A percentile compares a stretch with the other conserved stretches of the same genome.
These are phyloP conservation scores for Paramisgurnus dabryanus DNA, from an alignment of 2,113 vertebrate species.

Conservation along the genomic window DNA sequence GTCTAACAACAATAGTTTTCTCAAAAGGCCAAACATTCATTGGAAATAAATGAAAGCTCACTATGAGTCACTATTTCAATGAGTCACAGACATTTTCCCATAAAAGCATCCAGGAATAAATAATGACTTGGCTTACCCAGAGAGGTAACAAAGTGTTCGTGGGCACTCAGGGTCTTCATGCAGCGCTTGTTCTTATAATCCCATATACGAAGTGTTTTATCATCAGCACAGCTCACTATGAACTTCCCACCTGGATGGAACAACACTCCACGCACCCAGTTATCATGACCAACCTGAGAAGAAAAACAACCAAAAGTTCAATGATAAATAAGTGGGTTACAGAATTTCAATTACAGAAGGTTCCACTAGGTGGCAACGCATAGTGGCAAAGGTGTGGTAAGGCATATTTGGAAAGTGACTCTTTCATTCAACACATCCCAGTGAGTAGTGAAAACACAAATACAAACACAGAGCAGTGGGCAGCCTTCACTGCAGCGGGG, in stretches of 20 bases:
- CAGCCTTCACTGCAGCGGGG: too few species aligned
- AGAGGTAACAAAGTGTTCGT: slow-evolving; percentile 99
- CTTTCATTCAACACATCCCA: too few species aligned
- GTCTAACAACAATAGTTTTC: too few species aligned
- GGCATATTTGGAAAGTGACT: too few species aligned
- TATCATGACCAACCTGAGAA: slow-evolving; percentile 94
- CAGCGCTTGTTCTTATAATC: slow-evolving; percentile 99
- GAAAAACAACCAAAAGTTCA: neutral
- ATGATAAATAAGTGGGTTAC: neutral
- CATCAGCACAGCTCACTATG: slow-evolving; percentile 98
- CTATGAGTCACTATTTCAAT: neutral
- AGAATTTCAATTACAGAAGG: neutral
- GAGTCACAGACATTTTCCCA: neutral
- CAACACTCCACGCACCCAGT: slow-evolving; percentile 97
- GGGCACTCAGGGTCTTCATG: slow-evolving; percentile 98
- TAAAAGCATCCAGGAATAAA: neutral
- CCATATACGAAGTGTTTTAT: slow-evolving; percentile 98
- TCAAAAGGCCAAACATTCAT: too few species aligned
- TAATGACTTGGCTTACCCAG: slow-evolving; percentile 78
- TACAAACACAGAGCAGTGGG: too few species aligned
- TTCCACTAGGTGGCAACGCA: neutral
- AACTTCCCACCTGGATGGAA: slow-evolving; percentile 97
- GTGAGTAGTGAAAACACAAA: too few species aligned
- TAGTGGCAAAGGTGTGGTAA: neutral
- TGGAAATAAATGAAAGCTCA: too few species aligned